These are phyloP conservation scores for Nasonia giraulti DNA, from an alignment of 1,140 invertebrate species.

Conservation along the genomic window DNA sequence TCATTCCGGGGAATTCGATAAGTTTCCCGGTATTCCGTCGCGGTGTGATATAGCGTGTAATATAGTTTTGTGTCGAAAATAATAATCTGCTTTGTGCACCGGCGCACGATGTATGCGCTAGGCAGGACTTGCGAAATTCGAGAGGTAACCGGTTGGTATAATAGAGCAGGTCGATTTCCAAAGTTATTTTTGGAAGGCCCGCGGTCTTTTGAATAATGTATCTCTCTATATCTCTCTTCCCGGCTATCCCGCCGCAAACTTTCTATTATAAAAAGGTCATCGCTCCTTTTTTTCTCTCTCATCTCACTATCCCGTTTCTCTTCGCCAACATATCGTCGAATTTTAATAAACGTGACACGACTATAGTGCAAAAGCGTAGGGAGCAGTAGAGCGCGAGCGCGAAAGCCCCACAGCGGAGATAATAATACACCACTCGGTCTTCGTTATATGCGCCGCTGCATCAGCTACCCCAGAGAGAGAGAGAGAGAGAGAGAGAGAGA, in stretches of 20 bases:
- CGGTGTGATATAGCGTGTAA: not conserved
- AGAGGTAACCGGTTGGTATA: not conserved
- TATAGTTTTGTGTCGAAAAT: no score
- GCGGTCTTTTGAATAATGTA: not conserved
- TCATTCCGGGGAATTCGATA: not conserved
- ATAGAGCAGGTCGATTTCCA: not conserved
- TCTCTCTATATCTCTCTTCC: not conserved
- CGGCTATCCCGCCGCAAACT: not conserved
- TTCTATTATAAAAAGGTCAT: not conserved
- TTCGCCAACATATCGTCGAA: not conserved
- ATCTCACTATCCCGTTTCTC: no score
- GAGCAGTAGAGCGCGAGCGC: not conserved
- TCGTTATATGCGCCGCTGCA: not conserved
- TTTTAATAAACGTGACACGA: not conserved
- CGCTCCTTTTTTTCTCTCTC: not conserved
- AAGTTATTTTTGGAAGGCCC: not conserved
- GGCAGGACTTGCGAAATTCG: not conserved
- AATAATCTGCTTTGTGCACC: no score
- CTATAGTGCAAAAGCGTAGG: not conserved
- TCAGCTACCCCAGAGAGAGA: not conserved
- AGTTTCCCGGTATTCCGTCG: not conserved
- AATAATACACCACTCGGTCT: not conserved
- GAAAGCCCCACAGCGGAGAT: not conserved
- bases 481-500: no score
- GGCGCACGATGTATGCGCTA: no score